phyloP scores from a whole-genome alignment of 2,888 invertebrate species.

The Drosophila borealis region DNA sequence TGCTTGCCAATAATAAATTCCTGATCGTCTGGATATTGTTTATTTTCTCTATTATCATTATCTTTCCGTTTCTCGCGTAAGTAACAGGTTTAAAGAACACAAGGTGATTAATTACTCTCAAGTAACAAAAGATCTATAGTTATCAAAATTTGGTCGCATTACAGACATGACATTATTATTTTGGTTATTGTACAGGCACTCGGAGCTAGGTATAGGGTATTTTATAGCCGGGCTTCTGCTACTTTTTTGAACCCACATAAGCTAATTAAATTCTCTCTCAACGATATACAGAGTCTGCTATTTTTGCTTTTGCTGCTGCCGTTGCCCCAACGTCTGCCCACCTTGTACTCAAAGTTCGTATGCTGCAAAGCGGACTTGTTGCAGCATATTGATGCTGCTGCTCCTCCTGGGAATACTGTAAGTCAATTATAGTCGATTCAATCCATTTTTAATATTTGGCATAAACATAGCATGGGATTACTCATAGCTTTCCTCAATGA shows the following conservation, averaged over 20 bases:
- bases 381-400: slow-evolving; percentile 90
- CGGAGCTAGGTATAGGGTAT: too few relatives aligned
- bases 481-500: slow-evolving; percentile 10
- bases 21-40: slow-evolving; percentile 87
- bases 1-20: slow-evolving; percentile 84
- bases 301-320: slow-evolving; percentile 93
- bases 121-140: too few relatives aligned
- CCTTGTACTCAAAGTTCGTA: slow-evolving; percentile 91
- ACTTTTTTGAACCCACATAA: too few relatives aligned
- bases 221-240: too few relatives aligned
- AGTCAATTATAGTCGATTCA: slow-evolving; percentile 23
- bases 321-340: slow-evolving; percentile 88
- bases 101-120: neutral
- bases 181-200: too few relatives aligned
- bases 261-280: neutral
- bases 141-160: too few relatives aligned
- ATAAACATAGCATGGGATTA: slow-evolving; percentile 92
- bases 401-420: slow-evolving; percentile 93
- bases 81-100: slow-evolving; percentile 36
- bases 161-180: too few relatives aligned
- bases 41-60: slow-evolving; percentile 88
- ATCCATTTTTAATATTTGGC: slow-evolving; percentile 86
- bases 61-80: slow-evolving; percentile 92
- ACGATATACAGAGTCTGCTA: slow-evolving; percentile 53
- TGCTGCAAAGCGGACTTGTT: slow-evolving; percentile 86